Conservation (phyloP, 2,797 vertebrate species). For the Falco cherrug region DNA sequence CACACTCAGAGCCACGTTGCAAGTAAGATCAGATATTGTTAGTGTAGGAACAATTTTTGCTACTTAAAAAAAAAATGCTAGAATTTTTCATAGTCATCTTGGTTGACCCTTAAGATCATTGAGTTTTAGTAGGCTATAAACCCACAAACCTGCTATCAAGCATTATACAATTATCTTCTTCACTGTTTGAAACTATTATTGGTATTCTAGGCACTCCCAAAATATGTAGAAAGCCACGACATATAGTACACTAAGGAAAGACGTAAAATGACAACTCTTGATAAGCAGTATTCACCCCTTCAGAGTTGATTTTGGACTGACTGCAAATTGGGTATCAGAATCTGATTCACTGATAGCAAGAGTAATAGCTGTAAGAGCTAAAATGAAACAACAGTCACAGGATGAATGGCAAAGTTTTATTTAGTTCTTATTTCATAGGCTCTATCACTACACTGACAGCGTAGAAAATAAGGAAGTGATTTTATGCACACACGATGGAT, state of each 20-base stretch:
- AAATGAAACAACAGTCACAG: background rate
- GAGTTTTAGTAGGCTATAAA: background rate
- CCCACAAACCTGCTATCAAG: background rate
- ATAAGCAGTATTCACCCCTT: background rate
- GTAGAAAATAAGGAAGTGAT: background rate
- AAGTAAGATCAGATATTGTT: background rate
- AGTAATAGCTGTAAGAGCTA: background rate
- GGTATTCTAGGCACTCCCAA: background rate
- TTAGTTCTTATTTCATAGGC: background rate
- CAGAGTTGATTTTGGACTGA: background rate
- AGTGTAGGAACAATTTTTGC: background rate
- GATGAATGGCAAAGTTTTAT: background rate
- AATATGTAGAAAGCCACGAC: background rate
- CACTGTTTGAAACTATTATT: background rate
- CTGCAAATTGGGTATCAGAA: background rate
- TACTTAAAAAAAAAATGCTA: background rate
- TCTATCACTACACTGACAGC: background rate
- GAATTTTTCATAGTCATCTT: background rate
- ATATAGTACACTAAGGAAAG: background rate
- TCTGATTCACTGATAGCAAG: background rate
- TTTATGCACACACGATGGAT: background rate
- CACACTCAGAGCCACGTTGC: background rate
- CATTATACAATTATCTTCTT: background rate
- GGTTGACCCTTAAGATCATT: background rate
- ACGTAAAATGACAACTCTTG: background rate